Evolutionary conservation across 2,797 vertebrate species (phyloP).

Genomic region (Carcharodon carcharias): DNA sequence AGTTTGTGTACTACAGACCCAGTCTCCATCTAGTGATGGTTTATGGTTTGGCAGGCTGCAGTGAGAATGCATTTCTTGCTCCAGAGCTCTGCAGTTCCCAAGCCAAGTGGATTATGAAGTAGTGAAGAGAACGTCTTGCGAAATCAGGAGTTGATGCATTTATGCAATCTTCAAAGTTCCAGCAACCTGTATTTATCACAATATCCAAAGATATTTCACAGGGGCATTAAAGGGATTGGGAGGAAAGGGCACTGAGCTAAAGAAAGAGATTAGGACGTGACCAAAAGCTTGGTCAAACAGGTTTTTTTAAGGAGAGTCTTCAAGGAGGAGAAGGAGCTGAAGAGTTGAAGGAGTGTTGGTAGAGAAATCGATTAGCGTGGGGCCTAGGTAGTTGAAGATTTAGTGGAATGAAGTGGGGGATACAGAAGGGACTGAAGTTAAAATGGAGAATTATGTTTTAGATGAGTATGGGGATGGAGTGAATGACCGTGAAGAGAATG

Average conservation of each 20-base stretch:
- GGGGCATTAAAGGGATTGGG: background rate
- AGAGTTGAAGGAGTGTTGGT: background rate
- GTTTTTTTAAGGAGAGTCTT: background rate
- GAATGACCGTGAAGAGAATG: background rate
- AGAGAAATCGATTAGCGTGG: background rate
- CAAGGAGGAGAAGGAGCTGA: background rate
- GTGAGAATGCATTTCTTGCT: background rate
- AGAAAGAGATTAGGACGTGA: background rate
- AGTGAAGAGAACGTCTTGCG: background rate
- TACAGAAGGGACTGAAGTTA: background rate
- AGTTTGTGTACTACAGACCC: background rate
- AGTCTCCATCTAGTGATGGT: conserved; percentile 13
- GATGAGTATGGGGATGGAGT: background rate
- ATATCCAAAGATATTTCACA: background rate
- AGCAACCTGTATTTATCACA: background rate
- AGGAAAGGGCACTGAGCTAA: background rate
- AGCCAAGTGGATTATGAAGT: background rate
- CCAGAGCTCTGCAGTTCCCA: background rate
- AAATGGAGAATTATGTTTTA: background rate
- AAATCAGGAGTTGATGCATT: background rate
- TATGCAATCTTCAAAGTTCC: background rate
- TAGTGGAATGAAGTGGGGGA: background rate
- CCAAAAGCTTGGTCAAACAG: background rate
- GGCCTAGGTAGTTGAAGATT: background rate
- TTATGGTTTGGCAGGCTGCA: background rate